Conservation (phyloP, 2,888 invertebrate species). For the Carterocephalus palaemon region DNA sequence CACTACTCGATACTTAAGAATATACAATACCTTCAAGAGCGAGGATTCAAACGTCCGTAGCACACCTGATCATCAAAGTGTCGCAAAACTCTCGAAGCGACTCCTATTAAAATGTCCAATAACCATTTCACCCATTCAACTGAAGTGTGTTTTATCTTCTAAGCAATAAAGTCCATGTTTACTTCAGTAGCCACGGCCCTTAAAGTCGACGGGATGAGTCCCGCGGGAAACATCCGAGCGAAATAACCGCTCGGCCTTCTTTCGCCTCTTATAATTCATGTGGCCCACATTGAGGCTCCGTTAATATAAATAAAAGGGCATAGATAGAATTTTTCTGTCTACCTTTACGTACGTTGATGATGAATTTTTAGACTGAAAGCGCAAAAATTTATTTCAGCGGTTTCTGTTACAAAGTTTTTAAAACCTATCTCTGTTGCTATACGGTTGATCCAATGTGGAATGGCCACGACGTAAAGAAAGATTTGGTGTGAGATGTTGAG, state of each 20-base stretch:
- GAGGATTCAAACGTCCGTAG: slow-evolving; percentile 1
- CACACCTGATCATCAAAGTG: slow-evolving; percentile 22
- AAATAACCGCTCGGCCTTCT: slow-evolving; percentile 29
- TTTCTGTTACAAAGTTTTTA: too few species aligned
- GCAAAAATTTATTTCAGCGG: too few species aligned
- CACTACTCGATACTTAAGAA: neutral
- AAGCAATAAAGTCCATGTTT: slow-evolving; percentile 2
- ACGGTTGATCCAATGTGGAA: too few species aligned
- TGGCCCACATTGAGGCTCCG: slow-evolving; percentile 21
- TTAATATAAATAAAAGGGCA: slow-evolving; percentile 23
- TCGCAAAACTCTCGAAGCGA: slow-evolving; percentile 2
- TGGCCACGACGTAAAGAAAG: too few species aligned
- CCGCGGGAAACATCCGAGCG: slow-evolving; percentile 26
- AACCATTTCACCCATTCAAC: neutral
- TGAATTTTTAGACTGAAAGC: too few species aligned
- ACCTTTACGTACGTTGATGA: too few species aligned
- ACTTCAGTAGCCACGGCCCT: slow-evolving; percentile 1
- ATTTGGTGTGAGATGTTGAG: too few species aligned
- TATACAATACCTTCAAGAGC: neutral
- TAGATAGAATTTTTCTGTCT: slow-evolving; percentile 10
- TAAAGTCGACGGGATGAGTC: slow-evolving; percentile 26
- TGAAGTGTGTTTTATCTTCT: neutral
- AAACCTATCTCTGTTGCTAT: too few species aligned
- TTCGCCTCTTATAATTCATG: slow-evolving; percentile 26
- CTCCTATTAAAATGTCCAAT: slow-evolving; percentile 5